Evolutionary conservation across 2,113 vertebrate genomes (phyloP), one percentile per base, ranked within the genome.

Genomic region (Paradisaea rubra): DNA sequence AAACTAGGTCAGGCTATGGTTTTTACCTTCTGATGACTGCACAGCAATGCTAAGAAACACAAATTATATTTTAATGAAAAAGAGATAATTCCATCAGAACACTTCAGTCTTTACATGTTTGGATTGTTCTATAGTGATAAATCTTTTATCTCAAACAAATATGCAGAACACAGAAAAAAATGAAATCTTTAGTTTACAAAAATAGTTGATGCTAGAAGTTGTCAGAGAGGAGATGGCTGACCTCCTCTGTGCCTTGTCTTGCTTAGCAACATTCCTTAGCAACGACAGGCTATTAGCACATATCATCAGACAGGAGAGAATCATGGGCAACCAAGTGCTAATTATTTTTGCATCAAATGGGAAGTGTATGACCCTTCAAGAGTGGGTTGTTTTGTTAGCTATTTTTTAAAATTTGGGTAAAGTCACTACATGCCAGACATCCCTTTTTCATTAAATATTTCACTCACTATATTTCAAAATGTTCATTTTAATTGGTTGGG

Each of bases 201-300:
- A 95, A 92, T 76, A 95, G 81, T 84, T 86, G 19, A 74, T 84
- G 45, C 31, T 86, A 61, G n/a, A 73, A 88, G 41, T 70, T 95
- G 57, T 79, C 76, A 93, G 53, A 68, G 60, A 81, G 83, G 61
- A 81, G 83, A 54, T 84, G 35, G 1, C 35, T 95, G 84, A 94
- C 87, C 85, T 88, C 39, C 64, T 88, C 47, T 47, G 6, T 64
- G 68, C 50, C 44, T 88, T 91, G 35, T 33, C 76, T 80, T 83
- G 35, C 90, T 69, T 96, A 95, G 92, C 93, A 95, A 94, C 68
- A 52, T 74, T 35, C 65, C 86, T 84, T 94, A 95, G 90, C 81
- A 94, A 93, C 27, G 0, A 33, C 33, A 65, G 76, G 44, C 44
- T 86, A 74, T 90, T 93, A 95, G 30, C 59, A 77, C 39, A 19